Conservation (phyloP, 1,140 invertebrate genomes). For the Lycorma delicatula region DNA sequence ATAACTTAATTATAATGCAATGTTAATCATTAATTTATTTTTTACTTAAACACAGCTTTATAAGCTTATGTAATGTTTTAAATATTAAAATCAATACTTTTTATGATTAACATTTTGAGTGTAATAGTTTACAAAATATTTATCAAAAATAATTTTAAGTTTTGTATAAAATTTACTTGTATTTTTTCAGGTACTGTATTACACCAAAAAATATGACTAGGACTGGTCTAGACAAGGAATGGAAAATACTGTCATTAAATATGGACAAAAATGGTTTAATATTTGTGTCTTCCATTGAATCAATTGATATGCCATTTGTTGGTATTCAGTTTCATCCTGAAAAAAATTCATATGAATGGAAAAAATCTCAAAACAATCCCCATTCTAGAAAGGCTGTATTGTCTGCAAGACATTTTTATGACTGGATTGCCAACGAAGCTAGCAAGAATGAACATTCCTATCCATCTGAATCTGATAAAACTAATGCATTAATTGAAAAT, state of each 20-base stretch:
- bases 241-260: conserved; percentile 59
- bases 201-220: conserved; percentile 4
- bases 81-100: no score
- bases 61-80: no score
- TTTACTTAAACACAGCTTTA: no score
- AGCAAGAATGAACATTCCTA: conserved; percentile 18
- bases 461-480: conserved; percentile 10
- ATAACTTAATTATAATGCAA: no score
- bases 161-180: no score
- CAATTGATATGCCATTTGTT: conserved; percentile 65
- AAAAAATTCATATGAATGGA: conserved; percentile 43
- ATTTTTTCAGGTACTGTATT: conserved; percentile 11
- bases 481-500: conserved; percentile 22
- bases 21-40: no score
- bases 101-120: no score
- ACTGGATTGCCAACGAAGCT: conserved; percentile 16
- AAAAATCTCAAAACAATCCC: conserved; percentile 5
- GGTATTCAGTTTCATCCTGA: conserved; percentile 86
- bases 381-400: conserved; percentile 13
- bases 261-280: conserved; percentile 50
- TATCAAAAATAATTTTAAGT: no score
- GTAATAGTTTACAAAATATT: no score
- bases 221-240: conserved; percentile 34
- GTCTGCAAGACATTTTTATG: conserved; percentile 15
- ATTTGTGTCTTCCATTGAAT: conserved; percentile 60